A percentile compares a stretch with the other conserved stretches of the same genome.
These are phyloP conservation scores for Ligdia adustata DNA, from an alignment of 2,888 invertebrate species.

Conservation along the genomic window DNA sequence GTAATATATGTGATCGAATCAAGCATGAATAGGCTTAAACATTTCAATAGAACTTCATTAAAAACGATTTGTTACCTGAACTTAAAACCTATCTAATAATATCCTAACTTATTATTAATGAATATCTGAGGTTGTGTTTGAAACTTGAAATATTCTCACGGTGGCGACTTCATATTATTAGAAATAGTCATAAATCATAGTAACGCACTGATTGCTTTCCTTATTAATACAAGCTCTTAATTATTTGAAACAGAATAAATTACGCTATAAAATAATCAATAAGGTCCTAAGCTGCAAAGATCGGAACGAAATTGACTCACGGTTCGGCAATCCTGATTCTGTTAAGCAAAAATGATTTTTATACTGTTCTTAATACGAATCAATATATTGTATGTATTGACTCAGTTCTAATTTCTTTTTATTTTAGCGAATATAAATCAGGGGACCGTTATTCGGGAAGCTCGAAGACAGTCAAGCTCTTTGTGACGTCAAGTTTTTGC, in stretches of 20 bases:
- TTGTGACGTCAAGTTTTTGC: slow-evolving; percentile 62
- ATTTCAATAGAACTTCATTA: no score
- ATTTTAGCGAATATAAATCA: slow-evolving; percentile 59
- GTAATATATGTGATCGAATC: slow-evolving; percentile 41
- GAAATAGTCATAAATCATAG: slow-evolving; percentile 28
- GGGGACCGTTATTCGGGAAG: slow-evolving; percentile 57
- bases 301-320: slow-evolving; percentile 13
- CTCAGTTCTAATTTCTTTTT: slow-evolving; percentile 42
- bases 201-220: slow-evolving; percentile 34
- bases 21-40: slow-evolving; percentile 26
- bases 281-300: slow-evolving; percentile 27
- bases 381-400: slow-evolving; percentile 1
- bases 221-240: slow-evolving; percentile 33
- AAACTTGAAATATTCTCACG: slow-evolving; percentile 30
- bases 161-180: slow-evolving; percentile 15
- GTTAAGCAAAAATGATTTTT: slow-evolving; percentile 6
- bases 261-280: slow-evolving; percentile 28
- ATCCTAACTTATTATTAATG: slow-evolving; percentile 10
- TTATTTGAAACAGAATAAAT: slow-evolving; percentile 29
- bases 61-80: no score
- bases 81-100: neutral
- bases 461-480: slow-evolving; percentile 50
- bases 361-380: neutral
- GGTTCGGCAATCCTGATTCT: neutral
- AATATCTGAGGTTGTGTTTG: slow-evolving; percentile 12